Evolutionary conservation across 23 tunicate genomes (phyloP).

Genomic region (Oikopleura vanhoeffeni): DNA sequence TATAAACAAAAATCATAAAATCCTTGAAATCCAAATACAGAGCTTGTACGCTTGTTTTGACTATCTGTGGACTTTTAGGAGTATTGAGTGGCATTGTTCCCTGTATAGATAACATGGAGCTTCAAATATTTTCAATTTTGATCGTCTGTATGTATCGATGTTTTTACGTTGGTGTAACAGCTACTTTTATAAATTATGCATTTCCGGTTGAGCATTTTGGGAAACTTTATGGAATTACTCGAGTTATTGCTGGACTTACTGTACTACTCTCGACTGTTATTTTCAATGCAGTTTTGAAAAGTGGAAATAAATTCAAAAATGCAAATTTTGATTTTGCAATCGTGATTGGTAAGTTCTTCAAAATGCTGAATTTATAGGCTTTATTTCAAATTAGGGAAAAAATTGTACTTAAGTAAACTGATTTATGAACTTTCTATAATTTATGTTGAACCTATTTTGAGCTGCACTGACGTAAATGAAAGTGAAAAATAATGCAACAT

Average conservation of each 20-base stretch:
- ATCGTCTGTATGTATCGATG: neutral
- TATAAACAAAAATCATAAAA: too few relatives aligned
- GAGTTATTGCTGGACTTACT: neutral
- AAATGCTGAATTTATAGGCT: too few relatives aligned
- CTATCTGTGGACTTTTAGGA: neutral
- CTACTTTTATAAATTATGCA: neutral
- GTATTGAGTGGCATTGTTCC: neutral
- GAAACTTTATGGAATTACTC: constrained; percentile 4
- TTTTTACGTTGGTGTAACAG: neutral
- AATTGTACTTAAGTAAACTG: too few relatives aligned
- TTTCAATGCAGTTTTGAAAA: neutral
- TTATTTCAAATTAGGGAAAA: too few relatives aligned
- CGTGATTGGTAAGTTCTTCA: neutral
- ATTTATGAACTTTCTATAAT: too few relatives aligned
- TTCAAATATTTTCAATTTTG: neutral
- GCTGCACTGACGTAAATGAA: too few relatives aligned
- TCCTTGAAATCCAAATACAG: too few relatives aligned
- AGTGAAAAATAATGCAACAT: too few relatives aligned
- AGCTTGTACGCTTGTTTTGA: neutral
- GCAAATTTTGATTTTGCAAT: neutral
- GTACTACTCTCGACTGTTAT: neutral
- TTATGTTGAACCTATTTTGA: too few relatives aligned
- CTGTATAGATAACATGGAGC: neutral
- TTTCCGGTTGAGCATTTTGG: constrained; percentile 15
- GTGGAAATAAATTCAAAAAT: neutral